Evolutionary conservation across 2,888 invertebrate genomes (phyloP), one percentile per base, ranked within the genome.

Genomic region (Plebejus argus): DNA sequence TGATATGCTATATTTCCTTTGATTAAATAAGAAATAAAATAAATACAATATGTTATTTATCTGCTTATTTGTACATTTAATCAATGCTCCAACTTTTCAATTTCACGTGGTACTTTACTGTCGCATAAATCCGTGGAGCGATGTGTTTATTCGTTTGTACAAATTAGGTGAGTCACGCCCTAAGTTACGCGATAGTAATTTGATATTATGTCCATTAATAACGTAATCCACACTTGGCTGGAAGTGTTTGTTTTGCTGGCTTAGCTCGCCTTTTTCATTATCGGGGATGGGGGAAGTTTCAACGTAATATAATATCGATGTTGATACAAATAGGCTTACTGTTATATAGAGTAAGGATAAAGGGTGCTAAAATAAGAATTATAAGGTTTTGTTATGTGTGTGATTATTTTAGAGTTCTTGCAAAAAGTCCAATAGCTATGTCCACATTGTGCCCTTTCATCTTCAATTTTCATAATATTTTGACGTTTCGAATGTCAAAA

Each of bases 101-200:
- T 53, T 53, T 74, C 53, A 15, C 23, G 28, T 28, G 18, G 3
- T 15, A 88, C 86, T 90, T 91, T 89, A 91, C 87, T 88, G 87
- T 86, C 85, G 83, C 85, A 90, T 91, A 90, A 91, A 92, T 91
- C 90, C 87, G 84, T 76, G 83, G 81, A 85, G 86, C 86, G 85
- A 85, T 86, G 85, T 91, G 90, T 90, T 90, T 91, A 89, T 87
- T 85, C 83, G 86, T 91, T 88, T 87, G 87, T 84, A 85, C 87
- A 90, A 92, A 92, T 91, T 91, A 89, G 91, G 90, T 92, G 91
- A 92, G 88, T 87, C 88, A 88, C 87, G 86, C 88, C 86, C 83
- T 84, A 85, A 84, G 58, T 39, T 28, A 70, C 58, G 56, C 77
- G 88, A 87, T 91, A 90, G 91, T 91, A 89, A 89, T 87, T 74